Percentiles rank a stretch among this genome's conserved stretches.
phyloP scores from a whole-genome alignment of 2,797 vertebrate species.

The Clamator glandarius region DNA sequence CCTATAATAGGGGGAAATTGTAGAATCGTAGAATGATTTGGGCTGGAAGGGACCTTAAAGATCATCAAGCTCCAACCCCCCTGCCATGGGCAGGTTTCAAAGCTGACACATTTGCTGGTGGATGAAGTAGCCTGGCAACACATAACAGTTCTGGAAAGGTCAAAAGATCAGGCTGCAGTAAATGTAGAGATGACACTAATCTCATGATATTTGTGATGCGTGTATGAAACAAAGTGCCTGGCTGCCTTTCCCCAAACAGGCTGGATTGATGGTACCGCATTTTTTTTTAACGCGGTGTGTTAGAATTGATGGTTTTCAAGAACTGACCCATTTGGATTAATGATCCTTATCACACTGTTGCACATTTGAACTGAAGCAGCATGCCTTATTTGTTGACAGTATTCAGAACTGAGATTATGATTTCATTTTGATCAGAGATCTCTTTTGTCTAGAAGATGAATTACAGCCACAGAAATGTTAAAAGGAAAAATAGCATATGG shows the following conservation, averaged over 20 bases:
- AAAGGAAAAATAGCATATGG: background rate
- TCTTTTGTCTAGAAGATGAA: background rate
- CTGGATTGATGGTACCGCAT: background rate
- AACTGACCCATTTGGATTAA: background rate
- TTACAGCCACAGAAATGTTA: background rate
- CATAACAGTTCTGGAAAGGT: background rate
- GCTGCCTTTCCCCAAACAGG: background rate
- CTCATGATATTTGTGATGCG: background rate
- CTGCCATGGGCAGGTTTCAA: background rate
- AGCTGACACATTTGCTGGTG: background rate
- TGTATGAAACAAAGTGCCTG: background rate
- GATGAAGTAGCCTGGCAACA: background rate
- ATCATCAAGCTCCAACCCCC: too few relatives aligned
- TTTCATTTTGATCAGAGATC: background rate
- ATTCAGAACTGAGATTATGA: constrained; percentile 9
- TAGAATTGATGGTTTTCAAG: background rate
- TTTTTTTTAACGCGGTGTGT: background rate
- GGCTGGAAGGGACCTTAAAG: too few relatives aligned
- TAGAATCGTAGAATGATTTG: too few relatives aligned
- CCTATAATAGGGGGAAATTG: too few relatives aligned
- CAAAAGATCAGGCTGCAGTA: background rate
- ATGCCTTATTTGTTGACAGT: background rate
- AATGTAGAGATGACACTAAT: background rate
- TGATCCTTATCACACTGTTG: background rate
- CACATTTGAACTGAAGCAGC: background rate